phyloP scores from a whole-genome alignment of 2,797 vertebrate species.

The Hydrocynus forskahlii region DNA sequence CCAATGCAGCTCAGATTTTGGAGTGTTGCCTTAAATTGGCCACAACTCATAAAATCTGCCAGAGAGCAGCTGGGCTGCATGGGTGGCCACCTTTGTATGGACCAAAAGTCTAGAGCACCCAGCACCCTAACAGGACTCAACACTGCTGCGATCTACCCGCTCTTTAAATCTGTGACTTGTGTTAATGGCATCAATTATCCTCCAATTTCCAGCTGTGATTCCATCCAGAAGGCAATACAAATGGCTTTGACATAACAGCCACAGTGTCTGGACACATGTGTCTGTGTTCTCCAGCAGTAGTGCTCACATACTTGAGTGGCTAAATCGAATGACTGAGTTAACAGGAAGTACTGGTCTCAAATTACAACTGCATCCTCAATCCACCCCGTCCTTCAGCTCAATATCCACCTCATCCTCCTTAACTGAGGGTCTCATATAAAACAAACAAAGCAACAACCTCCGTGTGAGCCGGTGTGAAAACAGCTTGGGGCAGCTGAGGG shows the following conservation, averaged over 20 bases:
- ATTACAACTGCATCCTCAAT: neutral
- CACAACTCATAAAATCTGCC: too few species aligned
- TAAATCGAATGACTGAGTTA: constrained; percentile 4
- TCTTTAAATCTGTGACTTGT: too few species aligned
- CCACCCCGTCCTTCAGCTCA: neutral
- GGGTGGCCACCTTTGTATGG: too few species aligned
- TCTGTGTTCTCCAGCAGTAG: too few species aligned
- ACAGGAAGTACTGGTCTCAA: neutral
- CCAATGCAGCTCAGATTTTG: too few species aligned
- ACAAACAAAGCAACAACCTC: constrained; percentile 24
- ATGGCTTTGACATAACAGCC: too few species aligned
- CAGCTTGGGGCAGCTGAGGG: constrained; percentile 15
- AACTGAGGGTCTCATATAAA: constrained; percentile 4
- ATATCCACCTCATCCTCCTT: neutral
- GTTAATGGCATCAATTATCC: neutral
- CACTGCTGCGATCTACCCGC: too few species aligned
- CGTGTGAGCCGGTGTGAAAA: neutral
- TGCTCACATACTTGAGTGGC: neutral
- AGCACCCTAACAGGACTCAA: too few species aligned
- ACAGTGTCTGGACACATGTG: too few species aligned
- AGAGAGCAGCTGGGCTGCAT: too few species aligned
- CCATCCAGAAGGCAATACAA: neutral
- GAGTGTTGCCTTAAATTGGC: too few species aligned
- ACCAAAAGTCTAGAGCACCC: too few species aligned
- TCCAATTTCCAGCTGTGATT: neutral